Percentiles rank a stretch among this genome's conserved stretches.
Evolutionary conservation across 2,888 invertebrate species (phyloP).

Genomic region (Therioaphis trifolii): DNA sequence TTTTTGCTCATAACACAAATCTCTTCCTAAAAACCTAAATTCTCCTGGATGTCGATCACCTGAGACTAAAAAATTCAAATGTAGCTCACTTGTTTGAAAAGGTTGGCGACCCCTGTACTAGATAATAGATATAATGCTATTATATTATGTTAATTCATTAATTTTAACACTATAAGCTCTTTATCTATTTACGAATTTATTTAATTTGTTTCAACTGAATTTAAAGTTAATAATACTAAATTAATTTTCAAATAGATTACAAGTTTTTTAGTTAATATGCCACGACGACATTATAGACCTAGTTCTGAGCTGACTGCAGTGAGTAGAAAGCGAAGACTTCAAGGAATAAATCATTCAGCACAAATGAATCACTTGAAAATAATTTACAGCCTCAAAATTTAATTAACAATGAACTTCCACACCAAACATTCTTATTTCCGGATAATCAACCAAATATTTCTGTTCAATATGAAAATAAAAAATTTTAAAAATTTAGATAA

Average conservation of each 20-base stretch:
- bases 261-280: neutral
- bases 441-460: constrained; percentile 7
- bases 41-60: neutral
- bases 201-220: too few species aligned
- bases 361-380: neutral
- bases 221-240: neutral
- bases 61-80: neutral
- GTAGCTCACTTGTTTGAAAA: too few species aligned
- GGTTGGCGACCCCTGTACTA: too few species aligned
- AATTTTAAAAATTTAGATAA: neutral
- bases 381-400: neutral
- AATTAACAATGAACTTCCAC: constrained; percentile 1
- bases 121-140: too few species aligned
- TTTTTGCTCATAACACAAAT: neutral
- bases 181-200: too few species aligned
- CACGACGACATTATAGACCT: neutral
- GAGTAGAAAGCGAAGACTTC: neutral
- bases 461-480: constrained; percentile 3
- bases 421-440: neutral
- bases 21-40: neutral
- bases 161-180: too few species aligned
- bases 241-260: neutral
- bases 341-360: constrained; percentile 1
- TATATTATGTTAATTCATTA: too few species aligned
- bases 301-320: neutral